These are phyloP conservation scores for Ceyx melanurus DNA, from an alignment of 2,113 vertebrate species.

Conservation along the genomic window DNA sequence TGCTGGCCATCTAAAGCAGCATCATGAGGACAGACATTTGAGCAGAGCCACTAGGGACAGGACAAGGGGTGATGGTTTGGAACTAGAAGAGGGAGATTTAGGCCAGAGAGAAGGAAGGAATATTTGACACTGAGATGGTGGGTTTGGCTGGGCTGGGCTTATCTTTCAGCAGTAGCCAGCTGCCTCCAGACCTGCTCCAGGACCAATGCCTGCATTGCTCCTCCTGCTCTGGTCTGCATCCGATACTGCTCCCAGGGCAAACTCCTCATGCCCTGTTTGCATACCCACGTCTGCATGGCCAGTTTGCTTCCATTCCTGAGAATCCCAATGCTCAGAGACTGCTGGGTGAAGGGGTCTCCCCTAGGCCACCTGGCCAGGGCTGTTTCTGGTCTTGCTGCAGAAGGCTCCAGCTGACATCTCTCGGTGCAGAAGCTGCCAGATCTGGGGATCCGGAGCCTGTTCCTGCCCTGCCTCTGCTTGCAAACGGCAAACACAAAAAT, in stretches of 20 bases:
- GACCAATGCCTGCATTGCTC: fast-evolving
- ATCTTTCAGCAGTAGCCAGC: not conserved
- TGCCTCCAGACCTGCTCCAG: not conserved
- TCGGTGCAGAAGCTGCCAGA: not conserved
- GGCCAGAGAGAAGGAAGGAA: not conserved
- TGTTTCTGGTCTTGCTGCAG: fast-evolving
- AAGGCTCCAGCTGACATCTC: fast-evolving
- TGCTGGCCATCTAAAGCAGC: not conserved
- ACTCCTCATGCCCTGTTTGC: fast-evolving
- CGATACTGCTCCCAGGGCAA: fast-evolving
- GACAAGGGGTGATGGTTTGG: not conserved
- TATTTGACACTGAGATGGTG: no score
- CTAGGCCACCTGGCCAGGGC: fast-evolving
- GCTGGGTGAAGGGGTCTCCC: no score
- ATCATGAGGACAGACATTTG: not conserved
- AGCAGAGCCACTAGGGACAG: not conserved
- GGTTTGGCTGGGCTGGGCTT: no score
- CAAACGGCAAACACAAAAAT: not conserved
- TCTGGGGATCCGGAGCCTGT: not conserved
- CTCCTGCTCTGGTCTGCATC: fast-evolving
- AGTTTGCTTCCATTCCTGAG: fast-evolving
- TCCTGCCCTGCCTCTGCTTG: not conserved
- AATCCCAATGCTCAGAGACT: fast-evolving
- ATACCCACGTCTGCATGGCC: fast-evolving
- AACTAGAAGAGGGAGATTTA: not conserved